Evolutionary conservation across 2,113 vertebrate species (phyloP).

Genomic region (Siniperca knerii): DNA sequence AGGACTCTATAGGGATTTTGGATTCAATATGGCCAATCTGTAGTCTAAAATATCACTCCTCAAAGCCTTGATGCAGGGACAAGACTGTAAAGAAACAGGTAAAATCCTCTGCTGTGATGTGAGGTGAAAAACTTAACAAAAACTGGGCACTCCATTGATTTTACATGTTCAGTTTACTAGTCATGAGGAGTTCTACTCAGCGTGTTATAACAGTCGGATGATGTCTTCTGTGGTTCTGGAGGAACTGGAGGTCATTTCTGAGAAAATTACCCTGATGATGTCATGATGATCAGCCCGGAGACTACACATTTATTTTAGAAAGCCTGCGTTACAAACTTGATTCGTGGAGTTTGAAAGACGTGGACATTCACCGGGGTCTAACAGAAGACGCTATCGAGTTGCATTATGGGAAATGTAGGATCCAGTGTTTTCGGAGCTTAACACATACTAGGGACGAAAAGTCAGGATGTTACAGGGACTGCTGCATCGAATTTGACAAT

Average conservation of each 20-base stretch:
- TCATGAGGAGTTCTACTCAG: not conserved
- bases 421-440: not conserved
- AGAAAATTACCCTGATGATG: not conserved
- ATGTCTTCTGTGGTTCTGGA: not conserved
- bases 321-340: not conserved
- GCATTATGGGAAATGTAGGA: not conserved
- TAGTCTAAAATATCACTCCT: not conserved
- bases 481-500: not conserved
- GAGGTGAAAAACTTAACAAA: not conserved
- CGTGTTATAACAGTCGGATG: no score
- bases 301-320: not conserved
- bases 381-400: not conserved
- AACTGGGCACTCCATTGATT: not conserved
- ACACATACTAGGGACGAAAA: not conserved
- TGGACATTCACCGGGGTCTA: not conserved
- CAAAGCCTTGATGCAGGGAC: not conserved
- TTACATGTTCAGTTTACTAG: not conserved
- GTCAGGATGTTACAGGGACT: not conserved
- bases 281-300: not conserved
- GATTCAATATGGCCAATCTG: not conserved
- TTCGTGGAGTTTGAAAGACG: not conserved
- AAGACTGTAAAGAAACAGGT: not conserved
- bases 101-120: not conserved
- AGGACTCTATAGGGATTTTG: conserved; percentile 11
- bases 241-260: not conserved